These are phyloP conservation scores for Fabriciana adippe DNA, from an alignment of 2,888 invertebrate genomes.

Conservation along the genomic window DNA sequence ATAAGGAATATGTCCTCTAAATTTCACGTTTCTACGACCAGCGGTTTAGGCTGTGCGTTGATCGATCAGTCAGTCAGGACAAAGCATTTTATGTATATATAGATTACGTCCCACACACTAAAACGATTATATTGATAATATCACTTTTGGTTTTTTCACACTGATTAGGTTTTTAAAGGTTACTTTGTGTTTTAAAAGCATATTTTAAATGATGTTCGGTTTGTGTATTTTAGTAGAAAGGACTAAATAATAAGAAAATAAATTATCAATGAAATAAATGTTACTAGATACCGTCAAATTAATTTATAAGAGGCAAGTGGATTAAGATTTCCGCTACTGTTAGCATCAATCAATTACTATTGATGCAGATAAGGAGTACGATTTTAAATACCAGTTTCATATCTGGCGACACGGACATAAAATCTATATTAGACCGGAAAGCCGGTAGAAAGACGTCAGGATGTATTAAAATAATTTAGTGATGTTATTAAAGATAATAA, in stretches of 20 bases:
- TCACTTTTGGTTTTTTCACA: conserved; percentile 38
- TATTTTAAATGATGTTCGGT: too few relatives aligned
- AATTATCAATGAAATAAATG: too few relatives aligned
- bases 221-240: too few relatives aligned
- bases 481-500: background rate
- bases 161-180: too few relatives aligned
- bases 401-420: conserved; percentile 31
- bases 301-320: conserved; percentile 16
- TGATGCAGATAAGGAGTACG: conserved; percentile 17
- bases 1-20: too few relatives aligned
- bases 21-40: too few relatives aligned
- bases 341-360: conserved; percentile 22
- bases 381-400: conserved; percentile 24
- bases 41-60: too few relatives aligned
- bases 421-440: conserved; percentile 17
- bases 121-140: conserved; percentile 57
- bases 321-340: conserved; percentile 25
- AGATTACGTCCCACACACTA: conserved; percentile 51
- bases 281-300: background rate
- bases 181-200: too few relatives aligned
- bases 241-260: too few relatives aligned
- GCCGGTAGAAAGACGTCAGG: conserved; percentile 10
- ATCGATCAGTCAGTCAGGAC: too few relatives aligned
- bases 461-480: conserved; percentile 1
- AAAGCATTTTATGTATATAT: too few relatives aligned